Base-by-base conservation (phyloP, 2,113 vertebrate genomes). In the Gulo gulo region DNA sequence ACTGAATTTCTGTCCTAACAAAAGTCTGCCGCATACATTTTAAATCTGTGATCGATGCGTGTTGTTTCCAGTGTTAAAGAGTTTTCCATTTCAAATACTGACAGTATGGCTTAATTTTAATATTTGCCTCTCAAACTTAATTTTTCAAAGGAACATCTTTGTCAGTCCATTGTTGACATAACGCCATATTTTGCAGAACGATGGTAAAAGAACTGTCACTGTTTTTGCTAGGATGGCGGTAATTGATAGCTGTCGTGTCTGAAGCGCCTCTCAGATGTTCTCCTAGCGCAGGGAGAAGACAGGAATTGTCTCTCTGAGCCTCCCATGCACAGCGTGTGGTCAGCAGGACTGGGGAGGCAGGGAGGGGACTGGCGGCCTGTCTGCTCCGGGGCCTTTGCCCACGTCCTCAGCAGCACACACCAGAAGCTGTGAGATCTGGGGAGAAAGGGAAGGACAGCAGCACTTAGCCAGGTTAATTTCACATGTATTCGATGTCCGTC, bases 161-260 rank as follows among this genome's bases (percentile, higher is more conserved):
- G 15, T 29, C 52, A 69, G 1, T 69, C 61, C 14, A 18, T 50
- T 45, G 50, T 78, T 79, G 81, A 59, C 55, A 12, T 23, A 1
- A 65, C 15, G 15, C n/a, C 2, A 0, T 16, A 1, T 79, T 45
- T 29, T 29, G 0, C 50, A 6, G 11, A 39, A 12, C 10, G 1
- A 7, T 18, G 4, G 6, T 16, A 18, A 63, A 18, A 61, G 74
- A 36, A 14, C 47, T 45, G 50, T 2, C 18, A 3, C 15, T 23
- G 57, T 12, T 94, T 34, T 29, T 85, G 12, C 78, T 76, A 1
- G n/a, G 55, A 34, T 21, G 36, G 63, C 29, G 23, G 20, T 31
- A 15, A 2, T 26, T 29, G 31, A 24, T 50, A 7, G 36, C 78
- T 57, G 21, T 16, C 8, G 1, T 45, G 23, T 45, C 93, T 1